Evolutionary conservation across 2,797 vertebrate species (phyloP), one percentile per base, ranked within the genome.

Genomic region (Mormyrops boulengeri): DNA sequence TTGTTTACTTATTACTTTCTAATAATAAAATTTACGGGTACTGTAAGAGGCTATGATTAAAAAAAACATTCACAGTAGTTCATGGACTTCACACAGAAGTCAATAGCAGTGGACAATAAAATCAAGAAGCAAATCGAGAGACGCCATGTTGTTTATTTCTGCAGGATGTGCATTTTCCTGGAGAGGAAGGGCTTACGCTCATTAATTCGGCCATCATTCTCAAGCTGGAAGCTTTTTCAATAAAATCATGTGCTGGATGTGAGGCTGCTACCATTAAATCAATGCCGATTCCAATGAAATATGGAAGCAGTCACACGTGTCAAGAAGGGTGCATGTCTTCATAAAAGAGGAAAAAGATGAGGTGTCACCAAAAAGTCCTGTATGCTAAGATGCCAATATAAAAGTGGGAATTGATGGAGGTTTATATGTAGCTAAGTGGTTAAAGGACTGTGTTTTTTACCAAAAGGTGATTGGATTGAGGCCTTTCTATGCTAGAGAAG

Each of bases 121-220:
- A 55, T 66, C 53, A 49, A 50, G 52, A 30, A 19, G 11, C 55
- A 44, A 55, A 69, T 86, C 57, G 17, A 89, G 85, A 50, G 22
- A 26, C 17, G 14, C 77, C 38, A 57, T 38, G 38, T 9, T 34
- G 62, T 69, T 89, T 30, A 89, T 85, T 89, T 85, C 57, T 66
- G 11, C 82, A 69, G 49, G 44, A 62, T 69, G 55, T 85, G 34
- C 52, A 12, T 47, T 73, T 60, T 44, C 41, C 84, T 89, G 53
- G 73, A 66, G 55, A 69, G 26, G 34, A 12, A 86, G 80, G 57
- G 26, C 57, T 49, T 7, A 41, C 80, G 3, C 88, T 88, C 87
- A 88, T 88, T 84, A 84, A 50, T 88, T 84, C 73, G 49, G 47
- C 44, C 41, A 41, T 85, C 69, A 41, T 88, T 85, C 17, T 57